Percentiles rank a stretch among this genome's conserved stretches.
Evolutionary conservation across 2,888 invertebrate species (phyloP).

Genomic region (Rotaria macrura): DNA sequence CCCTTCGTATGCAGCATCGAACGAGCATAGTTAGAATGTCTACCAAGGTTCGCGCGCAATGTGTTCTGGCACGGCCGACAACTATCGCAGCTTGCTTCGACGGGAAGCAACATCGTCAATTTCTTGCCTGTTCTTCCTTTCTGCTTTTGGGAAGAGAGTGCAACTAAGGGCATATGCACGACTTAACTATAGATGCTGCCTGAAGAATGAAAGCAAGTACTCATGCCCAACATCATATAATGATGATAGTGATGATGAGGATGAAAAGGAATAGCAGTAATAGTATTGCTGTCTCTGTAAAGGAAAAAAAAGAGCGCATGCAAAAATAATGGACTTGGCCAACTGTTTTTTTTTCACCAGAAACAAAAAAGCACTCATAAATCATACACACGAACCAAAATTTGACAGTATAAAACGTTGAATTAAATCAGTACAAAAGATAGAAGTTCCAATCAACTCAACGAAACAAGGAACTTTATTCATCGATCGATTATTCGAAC

Average conservation of each 20-base stretch:
- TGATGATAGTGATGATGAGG: background rate
- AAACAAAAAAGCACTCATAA: background rate
- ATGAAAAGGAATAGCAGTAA: background rate
- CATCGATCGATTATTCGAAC: background rate
- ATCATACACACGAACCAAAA: background rate
- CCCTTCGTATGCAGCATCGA: background rate
- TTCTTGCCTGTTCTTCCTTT: background rate
- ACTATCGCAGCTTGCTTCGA: background rate
- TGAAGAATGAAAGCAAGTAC: background rate
- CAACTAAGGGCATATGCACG: background rate
- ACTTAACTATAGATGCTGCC: background rate
- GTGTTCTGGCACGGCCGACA: background rate
- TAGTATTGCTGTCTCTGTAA: background rate
- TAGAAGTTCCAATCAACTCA: background rate
- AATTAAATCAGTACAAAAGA: background rate
- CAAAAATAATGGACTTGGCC: background rate
- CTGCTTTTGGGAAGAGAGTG: background rate
- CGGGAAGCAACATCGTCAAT: background rate
- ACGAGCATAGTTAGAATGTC: background rate
- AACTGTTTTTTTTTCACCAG: background rate
- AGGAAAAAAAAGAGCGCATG: background rate
- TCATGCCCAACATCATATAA: background rate
- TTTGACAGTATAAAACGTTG: background rate
- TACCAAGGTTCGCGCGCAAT: background rate
- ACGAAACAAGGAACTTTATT: background rate